Percentiles rank a stretch among this genome's conserved stretches.
Conservation (phyloP, 2,113 vertebrate genomes). For the Myrmophylax atrothorax region DNA sequence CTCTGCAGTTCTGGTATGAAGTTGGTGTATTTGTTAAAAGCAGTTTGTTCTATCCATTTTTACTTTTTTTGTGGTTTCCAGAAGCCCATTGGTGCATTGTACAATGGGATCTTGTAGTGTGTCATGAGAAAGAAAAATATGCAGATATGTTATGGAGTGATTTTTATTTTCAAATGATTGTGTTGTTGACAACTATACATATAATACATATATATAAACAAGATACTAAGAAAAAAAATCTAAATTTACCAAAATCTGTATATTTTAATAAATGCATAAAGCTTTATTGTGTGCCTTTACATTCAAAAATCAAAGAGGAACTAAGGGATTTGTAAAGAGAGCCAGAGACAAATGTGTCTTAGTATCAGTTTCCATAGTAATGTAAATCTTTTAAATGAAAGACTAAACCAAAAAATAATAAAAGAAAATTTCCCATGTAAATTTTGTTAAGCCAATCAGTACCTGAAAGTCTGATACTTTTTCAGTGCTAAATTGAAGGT, state of each 20-base stretch:
- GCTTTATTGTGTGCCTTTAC: slow-evolving; percentile 82
- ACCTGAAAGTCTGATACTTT: slow-evolving; percentile 31
- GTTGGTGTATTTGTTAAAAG: slow-evolving; percentile 82
- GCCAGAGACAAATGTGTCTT: slow-evolving; percentile 49
- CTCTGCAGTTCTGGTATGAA: slow-evolving; percentile 82
- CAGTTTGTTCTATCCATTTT: slow-evolving; percentile 64
- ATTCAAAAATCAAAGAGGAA: slow-evolving; percentile 48
- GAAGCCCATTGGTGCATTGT: slow-evolving; percentile 86
- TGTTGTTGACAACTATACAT: slow-evolving; percentile 71
- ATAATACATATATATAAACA: slow-evolving; percentile 50
- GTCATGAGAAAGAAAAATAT: slow-evolving; percentile 87
- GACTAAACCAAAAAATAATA: not conserved
- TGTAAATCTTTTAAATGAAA: slow-evolving; percentile 54
- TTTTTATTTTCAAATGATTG: slow-evolving; percentile 80
- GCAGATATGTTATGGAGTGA: slow-evolving; percentile 82
- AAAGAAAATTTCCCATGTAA: not conserved
- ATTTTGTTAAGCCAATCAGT: slow-evolving; percentile 20
- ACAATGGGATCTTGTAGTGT: slow-evolving; percentile 88
- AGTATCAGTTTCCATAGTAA: slow-evolving; percentile 52
- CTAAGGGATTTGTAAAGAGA: slow-evolving; percentile 53
- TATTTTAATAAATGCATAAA: slow-evolving; percentile 88
- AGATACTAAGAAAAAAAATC: slow-evolving; percentile 70
- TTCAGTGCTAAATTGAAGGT: slow-evolving; percentile 32
- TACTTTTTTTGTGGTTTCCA: slow-evolving; percentile 72
- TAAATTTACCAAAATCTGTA: slow-evolving; percentile 83